Evolutionary conservation across 2,113 vertebrate genomes (phyloP), one percentile per base, ranked within the genome.

Genomic region (Hirundichthys speculiger): DNA sequence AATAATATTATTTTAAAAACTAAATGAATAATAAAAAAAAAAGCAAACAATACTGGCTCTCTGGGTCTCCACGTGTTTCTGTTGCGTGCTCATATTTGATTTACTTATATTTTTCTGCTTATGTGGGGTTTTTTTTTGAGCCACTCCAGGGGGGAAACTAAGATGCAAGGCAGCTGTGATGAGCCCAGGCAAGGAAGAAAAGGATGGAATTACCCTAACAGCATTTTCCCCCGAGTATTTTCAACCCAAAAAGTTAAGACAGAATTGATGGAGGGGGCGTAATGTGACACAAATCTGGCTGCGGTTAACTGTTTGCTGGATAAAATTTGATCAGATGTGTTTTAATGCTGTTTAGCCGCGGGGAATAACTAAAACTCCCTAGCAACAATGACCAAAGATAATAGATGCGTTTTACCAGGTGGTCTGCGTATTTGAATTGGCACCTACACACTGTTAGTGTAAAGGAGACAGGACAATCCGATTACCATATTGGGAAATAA

Each of bases 131-230:
- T 67, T 50, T 54, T 52, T 13, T 55, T 45, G 45, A 62, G 56
- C 40, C 16, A 27, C 82, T 82, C 66, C 5, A 0, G 51, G 58
- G 72, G 62, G 20, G 39, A 67, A 77, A 54, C 51, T 46, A 73
- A 77, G 66, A 67, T 13, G n/a, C 45, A 16, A 4, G 25, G 48
- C 70, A 53, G 68, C 69, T 61, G 69, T n/a, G 62, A 77, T 54
- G 77, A 80, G 45, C 63, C 62, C 47, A 43, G 42, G 21, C 58
- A 64, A 81, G 81, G 53, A 73, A 73, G 67, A 77, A 39, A 52
- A 71, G 81, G 82, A 85, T 75, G 73, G 62, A 86, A 82, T 87
- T 83, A 79, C 75, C 46, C 73, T 1, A 0, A 34, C 55, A 59
- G 62, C 53, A 21, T 69, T 65, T 64, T 56, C 52, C 73, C 45